A percentile compares a stretch with the other conserved stretches of the same genome.
These are phyloP conservation scores for Odontomyia ornata DNA, from an alignment of 2,888 invertebrate genomes.

Conservation along the genomic window DNA sequence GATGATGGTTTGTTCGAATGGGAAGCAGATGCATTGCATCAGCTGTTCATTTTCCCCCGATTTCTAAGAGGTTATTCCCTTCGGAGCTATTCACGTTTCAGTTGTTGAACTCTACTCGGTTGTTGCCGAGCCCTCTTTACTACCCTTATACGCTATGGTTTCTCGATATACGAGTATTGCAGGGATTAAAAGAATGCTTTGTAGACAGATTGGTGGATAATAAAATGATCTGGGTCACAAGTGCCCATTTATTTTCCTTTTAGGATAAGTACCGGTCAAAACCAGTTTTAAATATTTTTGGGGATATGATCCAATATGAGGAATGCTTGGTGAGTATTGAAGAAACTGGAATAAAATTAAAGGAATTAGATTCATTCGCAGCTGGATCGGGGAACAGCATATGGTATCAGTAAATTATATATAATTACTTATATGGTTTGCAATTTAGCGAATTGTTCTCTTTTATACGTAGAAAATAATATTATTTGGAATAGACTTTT, in stretches of 20 bases:
- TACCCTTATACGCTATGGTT: background rate
- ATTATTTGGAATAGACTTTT: no score
- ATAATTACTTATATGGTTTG: no score
- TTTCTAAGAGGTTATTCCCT: slow-evolving; percentile 31
- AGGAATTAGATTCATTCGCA: no score
- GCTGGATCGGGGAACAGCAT: no score
- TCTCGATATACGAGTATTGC: background rate
- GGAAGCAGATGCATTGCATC: slow-evolving; percentile 39
- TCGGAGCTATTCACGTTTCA: background rate
- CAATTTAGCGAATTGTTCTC: no score
- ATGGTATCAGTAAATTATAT: no score
- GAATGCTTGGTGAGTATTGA: no score
- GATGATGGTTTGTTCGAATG: background rate
- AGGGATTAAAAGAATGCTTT: background rate
- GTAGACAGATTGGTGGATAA: slow-evolving; percentile 17
- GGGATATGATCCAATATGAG: background rate
- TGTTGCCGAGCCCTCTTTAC: background rate
- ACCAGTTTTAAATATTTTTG: background rate
- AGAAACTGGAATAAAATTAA: no score
- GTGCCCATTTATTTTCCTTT: slow-evolving; percentile 11
- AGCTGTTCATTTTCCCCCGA: slow-evolving; percentile 30
- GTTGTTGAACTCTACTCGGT: background rate
- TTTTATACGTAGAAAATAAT: no score
- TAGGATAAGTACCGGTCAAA: background rate
- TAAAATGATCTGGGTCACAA: slow-evolving; percentile 19